Percentiles rank a stretch among this genome's conserved stretches.
These are phyloP conservation scores for Equus quagga DNA, from an alignment of 2,113 vertebrate genomes.

Conservation along the genomic window DNA sequence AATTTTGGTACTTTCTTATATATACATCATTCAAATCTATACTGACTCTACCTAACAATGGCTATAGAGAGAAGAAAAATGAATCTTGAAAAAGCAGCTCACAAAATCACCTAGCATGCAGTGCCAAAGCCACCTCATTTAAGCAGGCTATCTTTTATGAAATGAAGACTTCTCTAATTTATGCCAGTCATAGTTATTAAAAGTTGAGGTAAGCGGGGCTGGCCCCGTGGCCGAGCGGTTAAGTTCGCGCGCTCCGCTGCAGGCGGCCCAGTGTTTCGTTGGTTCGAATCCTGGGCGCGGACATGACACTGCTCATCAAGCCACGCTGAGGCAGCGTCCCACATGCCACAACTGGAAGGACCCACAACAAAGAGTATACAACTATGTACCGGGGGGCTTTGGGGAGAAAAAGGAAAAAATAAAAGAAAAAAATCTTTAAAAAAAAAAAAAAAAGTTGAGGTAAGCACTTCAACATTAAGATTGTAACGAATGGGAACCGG, in stretches of 20 bases:
- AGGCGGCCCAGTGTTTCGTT: too few relatives aligned
- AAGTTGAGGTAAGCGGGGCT: constrained; percentile 1
- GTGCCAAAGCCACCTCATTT: not conserved
- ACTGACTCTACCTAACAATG: constrained; percentile 40
- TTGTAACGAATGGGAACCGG: not conserved
- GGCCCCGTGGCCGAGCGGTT: too few relatives aligned
- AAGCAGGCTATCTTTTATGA: not conserved
- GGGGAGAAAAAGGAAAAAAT: too few relatives aligned
- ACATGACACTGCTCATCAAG: too few relatives aligned
- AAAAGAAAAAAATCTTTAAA: too few relatives aligned
- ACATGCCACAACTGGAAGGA: too few relatives aligned
- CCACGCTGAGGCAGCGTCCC: too few relatives aligned
- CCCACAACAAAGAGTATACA: too few relatives aligned
- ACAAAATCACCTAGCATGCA: constrained; percentile 35
- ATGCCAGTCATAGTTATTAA: constrained; percentile 25
- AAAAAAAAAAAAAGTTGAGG: not conserved
- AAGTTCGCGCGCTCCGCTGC: too few relatives aligned
- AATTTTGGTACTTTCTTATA: constrained; percentile 40
- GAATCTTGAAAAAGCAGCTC: constrained; percentile 50
- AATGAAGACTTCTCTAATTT: constrained; percentile 53
- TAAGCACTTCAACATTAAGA: constrained; percentile 51
- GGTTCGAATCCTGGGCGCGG: too few relatives aligned
- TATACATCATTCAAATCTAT: constrained; percentile 50
- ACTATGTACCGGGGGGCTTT: too few relatives aligned
- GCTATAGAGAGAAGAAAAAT: constrained; percentile 37